Evolutionary conservation across 2,113 vertebrate species (phyloP), one percentile per base, ranked within the genome.

Genomic region (Himantopus leucocephalus): DNA sequence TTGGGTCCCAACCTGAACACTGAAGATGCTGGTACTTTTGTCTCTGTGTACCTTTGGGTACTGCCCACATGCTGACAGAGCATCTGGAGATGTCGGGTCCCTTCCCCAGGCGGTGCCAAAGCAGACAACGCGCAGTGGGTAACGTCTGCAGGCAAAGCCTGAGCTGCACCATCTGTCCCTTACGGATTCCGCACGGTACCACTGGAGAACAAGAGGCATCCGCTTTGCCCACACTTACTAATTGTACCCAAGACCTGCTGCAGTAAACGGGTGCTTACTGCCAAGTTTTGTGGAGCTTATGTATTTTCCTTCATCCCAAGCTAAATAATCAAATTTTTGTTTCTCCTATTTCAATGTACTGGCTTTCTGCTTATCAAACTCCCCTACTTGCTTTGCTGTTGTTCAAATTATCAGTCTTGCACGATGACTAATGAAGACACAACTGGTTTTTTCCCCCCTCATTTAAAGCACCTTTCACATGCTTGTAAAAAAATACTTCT

Each of bases 181-280:
- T 14, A 6, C 4, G 3, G 29, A 17, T 56, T 27, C 50, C 5
- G n/a, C 14, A 3, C 1, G 14, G 9, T 5, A 20, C 41, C 29
- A 7, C 9, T 9, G 12, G n/a, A 23, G 34, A 20, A 63, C 21
- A 67, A 29, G 53, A 26, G 30, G 72, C 72, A 55, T 16, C 43
- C 5, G 2, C 73, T 68, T 30, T 64, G 58, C 29, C n/a, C 47
- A 14, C 2, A 1, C 52, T 67, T 10, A 14, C 37, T 16, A 9
- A 9, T 6, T 30, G 22, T 58, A 30, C 41, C 13, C 2, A 9
- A 41, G 29, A 13, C 12, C 41, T 56, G 35, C 10, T 1, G 2
- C n/a, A 43, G 35, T 8, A 27, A 66, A 50, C 3, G 6, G 48
- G 20, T 13, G 26, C 59, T 64, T 41, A 21, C 59, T 10, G 30